A percentile compares a stretch with the other conserved stretches of the same genome.
These are phyloP conservation scores for Drosophila funebris DNA, from an alignment of 1,140 invertebrate species.

Conservation along the genomic window DNA sequence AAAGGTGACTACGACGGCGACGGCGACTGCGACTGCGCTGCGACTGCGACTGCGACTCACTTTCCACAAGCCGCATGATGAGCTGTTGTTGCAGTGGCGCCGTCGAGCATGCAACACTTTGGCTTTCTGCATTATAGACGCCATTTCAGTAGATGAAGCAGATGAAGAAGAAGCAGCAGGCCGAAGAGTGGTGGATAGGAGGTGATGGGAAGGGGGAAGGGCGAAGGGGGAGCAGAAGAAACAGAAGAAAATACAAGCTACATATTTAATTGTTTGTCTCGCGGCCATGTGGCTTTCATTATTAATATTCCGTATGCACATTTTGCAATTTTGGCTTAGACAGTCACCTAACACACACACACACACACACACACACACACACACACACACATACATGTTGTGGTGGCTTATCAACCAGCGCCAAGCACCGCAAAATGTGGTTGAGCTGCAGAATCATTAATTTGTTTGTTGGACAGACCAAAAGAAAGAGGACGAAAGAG, in stretches of 20 bases:
- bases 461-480: constrained; percentile 48
- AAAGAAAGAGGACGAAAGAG: neutral
- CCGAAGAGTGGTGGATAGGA: neutral
- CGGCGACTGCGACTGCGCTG: neutral
- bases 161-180: neutral
- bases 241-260: constrained; percentile 10
- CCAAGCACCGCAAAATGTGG: constrained; percentile 56
- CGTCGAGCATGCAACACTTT: constrained; percentile 3
- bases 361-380: neutral
- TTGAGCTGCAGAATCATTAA: constrained; percentile 65
- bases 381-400: constrained; percentile 6
- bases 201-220: neutral
- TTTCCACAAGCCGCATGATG: neutral
- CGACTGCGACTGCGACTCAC: neutral
- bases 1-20: constrained; percentile 34
- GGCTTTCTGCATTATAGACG: too few relatives aligned
- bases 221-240: neutral
- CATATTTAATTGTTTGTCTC: constrained; percentile 35
- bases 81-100: neutral
- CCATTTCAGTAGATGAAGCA: neutral
- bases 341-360: neutral
- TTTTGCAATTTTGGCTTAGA: constrained; percentile 12
- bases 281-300: constrained; percentile 12
- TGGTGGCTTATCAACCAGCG: constrained; percentile 4
- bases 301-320: neutral